Conservation (phyloP, 2,888 invertebrate species). For the Lysandra coridon region DNA sequence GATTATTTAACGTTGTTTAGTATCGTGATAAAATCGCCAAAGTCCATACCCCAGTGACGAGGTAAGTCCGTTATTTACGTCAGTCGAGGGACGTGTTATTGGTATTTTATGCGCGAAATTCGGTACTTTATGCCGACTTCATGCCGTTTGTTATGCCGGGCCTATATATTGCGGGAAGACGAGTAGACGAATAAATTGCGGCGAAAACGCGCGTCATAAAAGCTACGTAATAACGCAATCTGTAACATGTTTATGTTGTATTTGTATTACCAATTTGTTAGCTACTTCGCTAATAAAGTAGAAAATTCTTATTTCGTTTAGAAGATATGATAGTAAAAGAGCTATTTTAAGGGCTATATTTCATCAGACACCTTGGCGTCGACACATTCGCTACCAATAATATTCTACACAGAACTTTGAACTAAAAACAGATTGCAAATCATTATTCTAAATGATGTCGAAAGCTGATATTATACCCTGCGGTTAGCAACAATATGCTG, state of each 20-base stretch:
- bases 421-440: too few species aligned
- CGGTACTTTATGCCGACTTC: constrained; percentile 21
- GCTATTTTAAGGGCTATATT: not conserved
- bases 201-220: not conserved
- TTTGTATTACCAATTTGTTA: not conserved
- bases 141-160: constrained; percentile 20
- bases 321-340: not conserved
- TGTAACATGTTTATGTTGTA: not conserved
- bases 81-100: constrained; percentile 29
- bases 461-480: too few species aligned
- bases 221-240: not conserved
- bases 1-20: not conserved
- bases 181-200: constrained; percentile 10
- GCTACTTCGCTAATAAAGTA: not conserved
- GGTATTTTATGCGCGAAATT: constrained; percentile 23
- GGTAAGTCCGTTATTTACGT: constrained; percentile 13
- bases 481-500: too few species aligned
- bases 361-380: too few species aligned
- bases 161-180: constrained; percentile 25
- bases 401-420: too few species aligned
- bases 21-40: not conserved
- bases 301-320: not conserved
- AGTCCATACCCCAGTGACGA: constrained; percentile 6
- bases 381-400: too few species aligned
- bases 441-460: too few species aligned